Evolutionary conservation across 53 echinoderm and acorn worm species (phyloP).

Genomic region (Zoroaster sp.): DNA sequence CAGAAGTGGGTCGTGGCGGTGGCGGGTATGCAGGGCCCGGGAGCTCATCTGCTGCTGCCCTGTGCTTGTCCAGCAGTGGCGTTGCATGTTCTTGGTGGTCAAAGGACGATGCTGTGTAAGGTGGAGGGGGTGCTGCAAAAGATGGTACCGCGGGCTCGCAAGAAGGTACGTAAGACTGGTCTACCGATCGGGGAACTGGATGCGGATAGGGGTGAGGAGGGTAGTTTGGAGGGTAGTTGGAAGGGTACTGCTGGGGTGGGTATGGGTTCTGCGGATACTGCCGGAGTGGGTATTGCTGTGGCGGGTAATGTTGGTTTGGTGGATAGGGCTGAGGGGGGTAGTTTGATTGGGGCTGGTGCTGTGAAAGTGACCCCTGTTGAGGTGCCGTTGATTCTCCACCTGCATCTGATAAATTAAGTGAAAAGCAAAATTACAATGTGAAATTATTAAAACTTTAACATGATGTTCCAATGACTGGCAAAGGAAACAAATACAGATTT

Average conservation of each 20-base stretch:
- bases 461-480: neutral
- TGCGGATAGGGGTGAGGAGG: slow-evolving; percentile 39
- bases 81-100: neutral
- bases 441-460: too few species aligned
- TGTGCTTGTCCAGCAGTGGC: slow-evolving; percentile 10
- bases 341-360: neutral
- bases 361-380: neutral
- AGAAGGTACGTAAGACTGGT: neutral
- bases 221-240: slow-evolving; percentile 15
- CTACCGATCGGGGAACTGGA: slow-evolving; percentile 17
- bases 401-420: neutral
- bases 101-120: neutral
- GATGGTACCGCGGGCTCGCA: neutral
- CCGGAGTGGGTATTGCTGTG: slow-evolving; percentile 18
- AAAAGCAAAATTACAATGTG: neutral
- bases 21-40: neutral
- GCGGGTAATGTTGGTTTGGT: neutral
- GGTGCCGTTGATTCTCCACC: neutral
- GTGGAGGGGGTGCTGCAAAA: slow-evolving; percentile 19
- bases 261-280: neutral
- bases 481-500: neutral
- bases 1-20: neutral
- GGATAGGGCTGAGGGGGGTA: slow-evolving; percentile 6
- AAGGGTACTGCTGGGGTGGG: slow-evolving; percentile 4
- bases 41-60: neutral